A percentile compares a stretch with the other conserved stretches of the same genome.
These are phyloP conservation scores for Macrochelys suwanniensis DNA, from an alignment of 2,797 vertebrate genomes.

Conservation along the genomic window DNA sequence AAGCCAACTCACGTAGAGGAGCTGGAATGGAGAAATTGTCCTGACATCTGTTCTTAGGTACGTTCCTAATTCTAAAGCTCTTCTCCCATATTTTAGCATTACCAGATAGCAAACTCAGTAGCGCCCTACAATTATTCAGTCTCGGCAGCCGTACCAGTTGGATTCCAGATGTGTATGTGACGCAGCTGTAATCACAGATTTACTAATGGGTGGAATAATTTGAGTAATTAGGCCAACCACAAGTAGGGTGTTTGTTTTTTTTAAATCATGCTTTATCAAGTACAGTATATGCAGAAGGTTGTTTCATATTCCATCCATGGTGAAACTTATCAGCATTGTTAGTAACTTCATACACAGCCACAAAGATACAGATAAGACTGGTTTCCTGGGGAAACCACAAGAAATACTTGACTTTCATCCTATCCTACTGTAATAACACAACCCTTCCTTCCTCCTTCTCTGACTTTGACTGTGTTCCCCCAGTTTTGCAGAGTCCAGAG, in stretches of 20 bases:
- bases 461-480: not conserved
- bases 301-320: conserved; percentile 42
- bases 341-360: conserved; percentile 62
- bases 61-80: not conserved
- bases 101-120: not conserved
- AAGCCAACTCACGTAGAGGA: not conserved
- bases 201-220: conserved; percentile 30
- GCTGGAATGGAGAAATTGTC: not conserved
- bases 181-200: conserved; percentile 21
- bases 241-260: conserved; percentile 5
- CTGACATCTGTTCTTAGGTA: not conserved
- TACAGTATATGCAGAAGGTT: conserved; percentile 56
- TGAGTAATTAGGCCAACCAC: conserved; percentile 52
- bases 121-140: not conserved
- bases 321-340: conserved; percentile 64
- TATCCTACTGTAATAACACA: conserved; percentile 68
- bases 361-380: conserved; percentile 71
- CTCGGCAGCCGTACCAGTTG: conserved; percentile 1
- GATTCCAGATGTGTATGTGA: not conserved
- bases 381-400: conserved; percentile 66
- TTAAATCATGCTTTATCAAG: conserved; percentile 55
- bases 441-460: conserved; percentile 74
- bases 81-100: not conserved
- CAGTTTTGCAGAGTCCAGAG: conserved; percentile 60
- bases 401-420: conserved; percentile 70